Evolutionary conservation across 2,113 vertebrate genomes (phyloP).

Genomic region (Crotalus viridis): DNA sequence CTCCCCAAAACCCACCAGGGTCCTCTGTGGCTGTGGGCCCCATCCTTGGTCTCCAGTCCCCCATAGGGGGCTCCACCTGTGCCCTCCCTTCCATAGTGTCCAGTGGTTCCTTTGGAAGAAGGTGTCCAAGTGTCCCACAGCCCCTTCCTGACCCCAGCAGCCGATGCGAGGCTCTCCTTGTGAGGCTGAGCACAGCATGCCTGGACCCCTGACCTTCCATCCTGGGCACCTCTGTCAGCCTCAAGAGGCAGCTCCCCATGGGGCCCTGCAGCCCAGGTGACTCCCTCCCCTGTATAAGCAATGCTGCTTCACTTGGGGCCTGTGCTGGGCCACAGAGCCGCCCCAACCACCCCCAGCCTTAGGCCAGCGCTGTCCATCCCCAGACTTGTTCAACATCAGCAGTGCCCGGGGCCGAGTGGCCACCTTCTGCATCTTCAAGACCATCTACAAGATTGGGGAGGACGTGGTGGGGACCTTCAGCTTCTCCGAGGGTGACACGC

Average conservation of each 20-base stretch:
- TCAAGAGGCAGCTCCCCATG: background rate
- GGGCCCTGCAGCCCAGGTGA: background rate
- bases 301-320: background rate
- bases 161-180: too few species aligned
- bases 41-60: too few species aligned
- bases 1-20: background rate
- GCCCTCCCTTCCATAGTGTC: background rate
- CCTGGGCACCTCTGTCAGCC: background rate
- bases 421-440: conserved; percentile 96
- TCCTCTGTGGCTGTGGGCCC: background rate
- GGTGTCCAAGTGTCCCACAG: background rate
- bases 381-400: conserved; percentile 96
- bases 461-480: conserved; percentile 92
- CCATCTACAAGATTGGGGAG: conserved; percentile 91
- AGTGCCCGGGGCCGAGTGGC: conserved; percentile 91
- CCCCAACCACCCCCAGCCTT: background rate
- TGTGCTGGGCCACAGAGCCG: background rate
- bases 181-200: background rate
- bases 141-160: background rate
- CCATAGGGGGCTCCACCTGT: background rate
- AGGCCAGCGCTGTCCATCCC: background rate
- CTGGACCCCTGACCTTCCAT: too few species aligned
- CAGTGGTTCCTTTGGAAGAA: accelerated
- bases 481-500: conserved; percentile 93
- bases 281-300: background rate